Evolutionary conservation across 2,888 invertebrate species (phyloP), one percentile per base, ranked within the genome.

Genomic region (Chromoteleia sp.): DNA sequence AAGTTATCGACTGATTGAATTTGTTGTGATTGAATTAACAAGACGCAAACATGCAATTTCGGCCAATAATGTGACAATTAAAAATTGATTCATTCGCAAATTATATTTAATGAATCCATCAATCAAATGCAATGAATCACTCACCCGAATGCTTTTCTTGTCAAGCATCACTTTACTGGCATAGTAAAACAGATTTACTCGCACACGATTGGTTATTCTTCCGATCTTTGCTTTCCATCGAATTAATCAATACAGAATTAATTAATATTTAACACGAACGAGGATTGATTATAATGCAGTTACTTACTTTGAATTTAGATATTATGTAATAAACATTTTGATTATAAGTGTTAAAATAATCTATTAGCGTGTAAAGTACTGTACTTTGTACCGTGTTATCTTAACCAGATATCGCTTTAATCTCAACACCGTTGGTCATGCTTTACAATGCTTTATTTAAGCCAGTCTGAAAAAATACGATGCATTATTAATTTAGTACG

Each of bases 371-470:
- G 48, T 48, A 25, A 25, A 25, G 25, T 25, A 48, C 12, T 7
- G 48, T 21, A 25, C 48, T 48, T 48, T 48, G 25, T 0, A 48
- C 48, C 25, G 6, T 25, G 25, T 48, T 48, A 48, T 48, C 48
- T 48, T 48, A 25, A 48, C 25, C 48, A 48, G 48, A 48, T 48
- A 48, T 48, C 48, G 12, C 48, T 25, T 25, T 48, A 48, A 48
- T 48, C 48, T 48, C 25, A 48, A 48, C 12, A 48, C 12, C n/a
- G 21, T 48, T 25, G 48, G 12, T 4, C n/a, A 4, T 25, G 12
- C 25, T 21, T 48, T 48, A 25, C 25, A 48, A 21, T 48, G 25
- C 48, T 21, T 48, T 48, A 25, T 48, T 48, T 25, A 21, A 48
- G 25, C n/a, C 8, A 21, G 8, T 12, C 7, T 1, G 8, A 43